A percentile compares a stretch with the other conserved stretches of the same genome.
Evolutionary conservation across 1,140 invertebrate species (phyloP).

Genomic region (Helicorthomorpha holstii): DNA sequence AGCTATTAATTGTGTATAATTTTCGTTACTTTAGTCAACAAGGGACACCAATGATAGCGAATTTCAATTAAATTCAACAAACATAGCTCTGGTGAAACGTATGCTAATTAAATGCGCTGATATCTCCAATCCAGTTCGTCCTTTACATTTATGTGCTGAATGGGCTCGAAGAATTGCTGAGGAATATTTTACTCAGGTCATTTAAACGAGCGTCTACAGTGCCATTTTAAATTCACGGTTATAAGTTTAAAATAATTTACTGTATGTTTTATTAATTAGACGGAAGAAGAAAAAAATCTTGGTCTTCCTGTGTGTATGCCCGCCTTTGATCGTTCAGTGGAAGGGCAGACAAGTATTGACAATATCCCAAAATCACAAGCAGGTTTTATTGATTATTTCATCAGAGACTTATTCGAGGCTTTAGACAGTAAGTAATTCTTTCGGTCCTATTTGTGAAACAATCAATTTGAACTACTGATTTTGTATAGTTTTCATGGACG

Average conservation of each 20-base stretch:
- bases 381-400: conserved; percentile 91
- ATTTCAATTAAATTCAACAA: conserved; percentile 53
- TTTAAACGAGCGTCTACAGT: no score
- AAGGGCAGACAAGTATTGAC: no score
- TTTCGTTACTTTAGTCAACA: no score
- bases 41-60: no score
- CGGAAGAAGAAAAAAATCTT: conserved; percentile 74
- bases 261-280: conserved; percentile 46
- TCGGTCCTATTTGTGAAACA: no score
- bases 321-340: conserved; percentile 75
- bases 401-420: conserved; percentile 90
- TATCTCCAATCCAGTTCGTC: conserved; percentile 81
- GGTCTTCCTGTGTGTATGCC: conserved; percentile 88
- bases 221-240: no score
- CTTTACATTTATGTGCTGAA: conserved; percentile 63
- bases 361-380: conserved; percentile 93
- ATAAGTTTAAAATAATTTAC: no score
- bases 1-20: no score
- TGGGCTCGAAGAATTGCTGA: conserved; percentile 74
- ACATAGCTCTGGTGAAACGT: conserved; percentile 61
- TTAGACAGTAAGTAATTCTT: conserved; percentile 75
- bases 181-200: conserved; percentile 82
- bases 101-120: conserved; percentile 98
- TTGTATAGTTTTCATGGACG: conserved; percentile 83
- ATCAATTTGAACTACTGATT: no score